Conservation (phyloP, 2,888 invertebrate genomes). For the Dusona sp. region DNA sequence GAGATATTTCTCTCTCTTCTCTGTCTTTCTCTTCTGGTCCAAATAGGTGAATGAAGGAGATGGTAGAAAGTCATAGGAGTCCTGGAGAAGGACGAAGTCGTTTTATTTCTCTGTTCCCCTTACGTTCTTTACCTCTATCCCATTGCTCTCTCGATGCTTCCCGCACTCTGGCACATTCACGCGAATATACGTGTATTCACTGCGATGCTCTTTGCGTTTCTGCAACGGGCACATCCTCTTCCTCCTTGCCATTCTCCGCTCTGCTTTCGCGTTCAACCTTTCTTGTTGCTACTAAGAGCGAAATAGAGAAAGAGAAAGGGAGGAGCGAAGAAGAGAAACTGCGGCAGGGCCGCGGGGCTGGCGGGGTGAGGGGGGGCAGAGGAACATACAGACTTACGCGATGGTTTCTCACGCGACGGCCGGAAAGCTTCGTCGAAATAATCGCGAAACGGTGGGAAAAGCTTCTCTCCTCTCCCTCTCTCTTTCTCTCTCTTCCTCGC, state of each 20-base stretch:
- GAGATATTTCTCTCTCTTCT: constrained; percentile 26
- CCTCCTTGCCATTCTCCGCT: background rate
- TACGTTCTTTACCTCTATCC: background rate
- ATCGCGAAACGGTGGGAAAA: constrained; percentile 62
- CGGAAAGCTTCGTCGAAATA: constrained; percentile 68
- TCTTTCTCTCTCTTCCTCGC: background rate
- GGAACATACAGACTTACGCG: constrained; percentile 25
- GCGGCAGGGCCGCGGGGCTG: background rate
- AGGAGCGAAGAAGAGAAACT: background rate
- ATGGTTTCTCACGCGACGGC: constrained; percentile 57
- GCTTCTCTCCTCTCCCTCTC: background rate
- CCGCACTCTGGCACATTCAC: constrained; percentile 28
- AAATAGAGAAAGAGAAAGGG: background rate
- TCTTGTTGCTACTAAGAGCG: constrained; percentile 24
- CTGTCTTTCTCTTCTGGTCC: background rate
- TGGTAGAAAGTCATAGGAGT: background rate
- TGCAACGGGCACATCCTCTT: constrained; percentile 45
- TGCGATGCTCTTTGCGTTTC: constrained; percentile 35
- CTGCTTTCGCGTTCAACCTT: constrained; percentile 31
- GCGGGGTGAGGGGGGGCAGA: background rate
- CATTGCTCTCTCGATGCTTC: constrained; percentile 18
- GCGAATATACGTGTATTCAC: constrained; percentile 14
- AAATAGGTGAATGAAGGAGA: background rate
- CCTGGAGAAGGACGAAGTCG: background rate
- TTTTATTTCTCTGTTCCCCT: constrained; percentile 11